Evolutionary conservation across 2,888 invertebrate genomes (phyloP).

Genomic region (Camptogramma bilineatum): DNA sequence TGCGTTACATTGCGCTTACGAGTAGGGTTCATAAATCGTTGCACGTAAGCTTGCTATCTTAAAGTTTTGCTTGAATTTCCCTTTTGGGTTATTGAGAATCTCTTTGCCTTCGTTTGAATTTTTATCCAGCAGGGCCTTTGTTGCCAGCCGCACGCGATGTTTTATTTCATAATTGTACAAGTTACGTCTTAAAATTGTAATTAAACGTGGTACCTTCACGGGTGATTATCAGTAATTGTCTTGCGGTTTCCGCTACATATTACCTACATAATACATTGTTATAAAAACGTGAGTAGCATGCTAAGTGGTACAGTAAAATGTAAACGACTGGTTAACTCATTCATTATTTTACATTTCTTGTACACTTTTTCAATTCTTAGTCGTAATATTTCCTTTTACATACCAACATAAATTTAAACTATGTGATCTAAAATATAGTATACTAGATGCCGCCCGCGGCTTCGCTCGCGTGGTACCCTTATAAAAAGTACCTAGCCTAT

Average conservation of each 20-base stretch:
- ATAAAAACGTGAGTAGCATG: constrained; percentile 54
- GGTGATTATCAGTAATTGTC: constrained; percentile 53
- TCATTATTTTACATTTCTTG: too few species aligned
- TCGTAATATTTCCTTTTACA: too few species aligned
- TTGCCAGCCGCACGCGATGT: constrained; percentile 25
- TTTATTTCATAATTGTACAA: constrained; percentile 31
- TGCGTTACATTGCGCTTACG: constrained; percentile 33
- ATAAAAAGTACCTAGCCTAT: too few species aligned
- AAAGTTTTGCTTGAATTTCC: constrained; percentile 7
- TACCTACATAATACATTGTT: constrained; percentile 49
- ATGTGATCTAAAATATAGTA: too few species aligned
- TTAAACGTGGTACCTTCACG: constrained; percentile 47
- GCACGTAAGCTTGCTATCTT: constrained; percentile 1
- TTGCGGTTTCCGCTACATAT: constrained; percentile 54
- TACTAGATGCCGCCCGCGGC: too few species aligned
- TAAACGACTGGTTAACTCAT: constrained; percentile 10
- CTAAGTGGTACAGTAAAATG: constrained; percentile 42
- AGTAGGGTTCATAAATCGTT: constrained; percentile 21
- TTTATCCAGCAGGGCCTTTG: constrained; percentile 11
- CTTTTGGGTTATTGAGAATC: not conserved
- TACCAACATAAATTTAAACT: too few species aligned
- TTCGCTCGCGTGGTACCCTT: too few species aligned
- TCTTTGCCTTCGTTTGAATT: constrained; percentile 1
- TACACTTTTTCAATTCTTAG: too few species aligned
- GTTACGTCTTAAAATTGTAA: constrained; percentile 42